Base-by-base conservation (phyloP, 2,888 invertebrate species). In the Molanna angustata region DNA sequence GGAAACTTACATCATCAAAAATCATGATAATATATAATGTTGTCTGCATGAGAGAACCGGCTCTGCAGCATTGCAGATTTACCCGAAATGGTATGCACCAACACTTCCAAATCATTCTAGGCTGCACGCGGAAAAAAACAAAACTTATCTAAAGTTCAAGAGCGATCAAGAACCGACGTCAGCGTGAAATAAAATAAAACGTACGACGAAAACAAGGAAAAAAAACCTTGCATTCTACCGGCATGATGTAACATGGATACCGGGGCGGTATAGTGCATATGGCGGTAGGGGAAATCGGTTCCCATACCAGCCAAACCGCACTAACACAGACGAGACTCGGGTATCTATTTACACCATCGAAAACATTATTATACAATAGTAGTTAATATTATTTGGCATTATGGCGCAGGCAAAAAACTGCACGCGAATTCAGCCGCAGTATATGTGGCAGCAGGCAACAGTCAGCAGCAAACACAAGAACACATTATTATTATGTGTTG, bases 151-250 rank as follows among this genome's bases (percentile, higher is more conserved):
- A 58, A 55, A 58, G 57, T 58, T 58, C 57, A 58, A 58, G 57
- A 58, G 35, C 57, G 52, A 32, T 20, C 52, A 50, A 49, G 37
- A 49, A 44, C 37, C 53, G 49, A 35, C 52, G 52, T 42, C 52
- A 52, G 42, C 41, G 46, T 32, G 35, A 40, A 52, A 52, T 50
- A 56, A 52, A 43, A 52, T 44, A 49, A 39, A 39, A 35, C n/a
- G 37, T 16, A 17, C 43, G 33, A 45, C 48, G 49, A 54, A 46
- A 49, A 51, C 53, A 47, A 31, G 22, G 27, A 42, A 56, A 51
- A 47, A 56, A 57, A 58, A 51, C 46, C 56, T 50, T 58, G 58
- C 58, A 58, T 51, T 58, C 55, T 58, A 54, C 49, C 52, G 46
- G 44, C 41, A 42, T 56, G 58, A 58, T 55, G 57, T 58, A 58